Evolutionary conservation across 1,140 invertebrate genomes (phyloP).

Genomic region (Ceratina calcarata): DNA sequence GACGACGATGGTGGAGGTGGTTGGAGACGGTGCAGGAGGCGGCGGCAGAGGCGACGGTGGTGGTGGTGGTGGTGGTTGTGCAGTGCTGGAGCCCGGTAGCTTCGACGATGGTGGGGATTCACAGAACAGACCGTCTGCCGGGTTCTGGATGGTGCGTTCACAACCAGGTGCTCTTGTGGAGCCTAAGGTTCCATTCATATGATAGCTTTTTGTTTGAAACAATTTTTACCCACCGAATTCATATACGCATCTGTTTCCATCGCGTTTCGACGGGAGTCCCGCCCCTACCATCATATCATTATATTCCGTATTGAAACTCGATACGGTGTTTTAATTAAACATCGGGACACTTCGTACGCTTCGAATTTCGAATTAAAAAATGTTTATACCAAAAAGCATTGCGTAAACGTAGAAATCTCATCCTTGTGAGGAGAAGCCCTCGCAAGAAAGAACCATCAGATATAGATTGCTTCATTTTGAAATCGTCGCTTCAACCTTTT

Average conservation of each 20-base stretch:
- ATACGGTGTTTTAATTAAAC: too few relatives aligned
- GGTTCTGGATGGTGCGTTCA: constrained; percentile 60
- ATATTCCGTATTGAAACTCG: too few relatives aligned
- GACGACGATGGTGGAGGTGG: constrained; percentile 47
- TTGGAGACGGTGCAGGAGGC: constrained; percentile 34
- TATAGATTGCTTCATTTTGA: neutral
- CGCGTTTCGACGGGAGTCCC: neutral
- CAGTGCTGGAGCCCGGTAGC: constrained; percentile 46
- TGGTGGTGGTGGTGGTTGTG: constrained; percentile 50
- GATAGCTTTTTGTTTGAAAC: constrained; percentile 13
- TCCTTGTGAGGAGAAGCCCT: too few relatives aligned
- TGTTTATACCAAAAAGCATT: too few relatives aligned
- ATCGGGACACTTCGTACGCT: too few relatives aligned
- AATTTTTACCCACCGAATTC: constrained; percentile 28
- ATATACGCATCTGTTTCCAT: neutral
- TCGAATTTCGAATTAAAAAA: too few relatives aligned
- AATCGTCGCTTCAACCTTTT: neutral
- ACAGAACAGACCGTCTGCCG: constrained; percentile 61
- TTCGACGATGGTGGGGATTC: constrained; percentile 49
- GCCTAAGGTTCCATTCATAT: constrained; percentile 56
- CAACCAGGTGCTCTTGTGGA: constrained; percentile 45
- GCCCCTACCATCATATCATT: too few relatives aligned
- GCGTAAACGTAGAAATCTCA: too few relatives aligned
- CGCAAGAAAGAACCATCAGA: neutral
- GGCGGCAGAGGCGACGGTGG: too few relatives aligned